Base-by-base conservation (phyloP, 2,888 invertebrate species). In the Pycnomerus fuliginosus region DNA sequence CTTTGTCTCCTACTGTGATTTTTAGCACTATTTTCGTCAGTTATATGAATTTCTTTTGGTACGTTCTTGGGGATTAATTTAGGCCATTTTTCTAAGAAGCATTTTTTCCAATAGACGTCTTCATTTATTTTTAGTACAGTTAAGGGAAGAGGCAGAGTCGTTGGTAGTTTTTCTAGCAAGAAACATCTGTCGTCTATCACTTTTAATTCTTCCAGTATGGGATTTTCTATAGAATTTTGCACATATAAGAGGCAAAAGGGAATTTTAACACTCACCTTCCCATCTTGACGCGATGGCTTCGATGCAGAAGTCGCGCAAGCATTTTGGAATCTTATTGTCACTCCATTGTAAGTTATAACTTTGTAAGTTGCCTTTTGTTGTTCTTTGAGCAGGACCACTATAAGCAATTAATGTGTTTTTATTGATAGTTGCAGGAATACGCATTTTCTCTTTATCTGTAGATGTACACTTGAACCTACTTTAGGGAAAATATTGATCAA, bases 31-130 rank as follows among this genome's bases (percentile, higher is more conserved):
- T n/a, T n/a, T n/a, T n/a, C n/a, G 29, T 42, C 45, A 23, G 10
- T 30, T 3, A 34, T 34, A 10, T 29, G 28, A 16, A 34, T 8
- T n/a, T 29, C 28, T 22, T 7, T 7, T 2, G 12, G 3, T 7
- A 33, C 28, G 16, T 34, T 23, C 16, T 29, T 14, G 8, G 10
- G 28, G 5, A 7, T 20, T 20, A 20, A 5, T 8, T 60, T 58
- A 1, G 69, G 67, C 70, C 68, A 70, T 16, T 61, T 56, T 31
- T 52, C 40, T 10, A 60, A 12, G 35, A 58, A 68, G 44, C 67
- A 66, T 48, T 61, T 58, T 47, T 63, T 58, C 70, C 70, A 70
- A 42, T 67, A 70, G 30, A 62, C 42, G 43, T 68, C 65, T 30
- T 67, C 61, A 8, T 56, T 31, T 14, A 70, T 67, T 44, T 58